Percentiles rank a stretch among this genome's conserved stretches.
These are phyloP conservation scores for Sesia bembeciformis DNA, from an alignment of 2,888 invertebrate genomes.

Conservation along the genomic window DNA sequence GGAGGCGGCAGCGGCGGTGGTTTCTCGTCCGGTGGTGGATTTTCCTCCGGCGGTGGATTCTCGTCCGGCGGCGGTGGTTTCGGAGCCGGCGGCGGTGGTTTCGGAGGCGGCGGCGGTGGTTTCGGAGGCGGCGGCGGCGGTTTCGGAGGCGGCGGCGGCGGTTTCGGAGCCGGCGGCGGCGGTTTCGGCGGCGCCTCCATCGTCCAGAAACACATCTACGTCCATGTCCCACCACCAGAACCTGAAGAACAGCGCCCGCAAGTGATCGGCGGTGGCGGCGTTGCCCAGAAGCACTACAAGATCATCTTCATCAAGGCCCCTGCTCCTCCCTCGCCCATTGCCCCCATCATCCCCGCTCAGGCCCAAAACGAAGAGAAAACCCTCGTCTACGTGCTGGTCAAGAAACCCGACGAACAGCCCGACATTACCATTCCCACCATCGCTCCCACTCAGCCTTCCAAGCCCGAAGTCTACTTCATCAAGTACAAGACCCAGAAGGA, in stretches of 20 bases:
- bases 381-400: constrained; percentile 86
- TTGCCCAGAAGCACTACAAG: constrained; percentile 86
- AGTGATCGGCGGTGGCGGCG: constrained; percentile 76
- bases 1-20: constrained; percentile 38
- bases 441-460: constrained; percentile 83
- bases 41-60: constrained; percentile 25
- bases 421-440: constrained; percentile 84
- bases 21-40: constrained; percentile 31
- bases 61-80: constrained; percentile 22
- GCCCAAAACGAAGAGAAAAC: constrained; percentile 86
- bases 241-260: constrained; percentile 80
- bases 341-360: constrained; percentile 82
- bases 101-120: constrained; percentile 27
- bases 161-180: constrained; percentile 41
- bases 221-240: constrained; percentile 88
- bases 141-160: constrained; percentile 26
- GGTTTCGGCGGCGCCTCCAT: constrained; percentile 70
- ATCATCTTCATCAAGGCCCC: constrained; percentile 92
- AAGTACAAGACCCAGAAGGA: constrained; percentile 84
- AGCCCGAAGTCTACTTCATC: constrained; percentile 90
- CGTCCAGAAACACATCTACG: constrained; percentile 87
- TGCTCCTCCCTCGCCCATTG: constrained; percentile 83
- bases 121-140: constrained; percentile 22
- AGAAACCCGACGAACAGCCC: constrained; percentile 87
- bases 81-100: constrained; percentile 35